These are phyloP conservation scores for Drosophila willistoni DNA, from an alignment of 1,140 invertebrate genomes.

Conservation along the genomic window DNA sequence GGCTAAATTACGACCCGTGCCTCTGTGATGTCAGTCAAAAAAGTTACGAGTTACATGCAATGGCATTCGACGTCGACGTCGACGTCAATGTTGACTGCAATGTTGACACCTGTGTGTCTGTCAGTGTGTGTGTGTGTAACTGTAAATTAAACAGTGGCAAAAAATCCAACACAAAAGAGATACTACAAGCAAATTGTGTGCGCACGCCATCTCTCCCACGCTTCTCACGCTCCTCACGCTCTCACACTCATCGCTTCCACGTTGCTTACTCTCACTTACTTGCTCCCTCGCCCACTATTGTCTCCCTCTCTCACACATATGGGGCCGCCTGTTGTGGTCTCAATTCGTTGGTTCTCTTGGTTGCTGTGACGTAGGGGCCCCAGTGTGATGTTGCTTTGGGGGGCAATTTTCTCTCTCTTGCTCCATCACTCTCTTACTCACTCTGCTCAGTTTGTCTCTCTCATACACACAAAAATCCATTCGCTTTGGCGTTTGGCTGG, in stretches of 20 bases:
- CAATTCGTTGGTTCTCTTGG: not conserved
- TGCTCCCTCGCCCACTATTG: constrained; percentile 12
- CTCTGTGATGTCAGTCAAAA: constrained; percentile 38
- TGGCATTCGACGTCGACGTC: constrained; percentile 20
- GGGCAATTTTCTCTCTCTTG: constrained; percentile 10
- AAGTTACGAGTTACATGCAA: constrained; percentile 34
- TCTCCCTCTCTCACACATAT: constrained; percentile 15
- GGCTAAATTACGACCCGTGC: constrained; percentile 50
- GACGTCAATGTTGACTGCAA: constrained; percentile 8
- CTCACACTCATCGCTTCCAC: constrained; percentile 15
- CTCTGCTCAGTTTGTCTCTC: not conserved
- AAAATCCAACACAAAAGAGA: constrained; percentile 12
- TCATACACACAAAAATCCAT: constrained; percentile 24
- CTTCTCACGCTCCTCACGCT: constrained; percentile 25
- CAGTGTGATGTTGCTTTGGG: constrained; percentile 11
- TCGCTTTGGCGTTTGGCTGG: not conserved
- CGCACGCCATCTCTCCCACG: constrained; percentile 52
- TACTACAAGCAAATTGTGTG: constrained; percentile 4
- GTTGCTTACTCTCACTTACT: constrained; percentile 3
- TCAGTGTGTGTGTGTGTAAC: constrained; percentile 22
- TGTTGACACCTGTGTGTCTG: constrained; percentile 8
- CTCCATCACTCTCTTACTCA: constrained; percentile 6
- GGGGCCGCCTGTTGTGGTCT: not conserved
- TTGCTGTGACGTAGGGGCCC: constrained; percentile 55
- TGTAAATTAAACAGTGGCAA: constrained; percentile 41